Evolutionary conservation across 2,888 invertebrate species (phyloP), one percentile per base, ranked within the genome.

Genomic region (Orthosia gracilis): DNA sequence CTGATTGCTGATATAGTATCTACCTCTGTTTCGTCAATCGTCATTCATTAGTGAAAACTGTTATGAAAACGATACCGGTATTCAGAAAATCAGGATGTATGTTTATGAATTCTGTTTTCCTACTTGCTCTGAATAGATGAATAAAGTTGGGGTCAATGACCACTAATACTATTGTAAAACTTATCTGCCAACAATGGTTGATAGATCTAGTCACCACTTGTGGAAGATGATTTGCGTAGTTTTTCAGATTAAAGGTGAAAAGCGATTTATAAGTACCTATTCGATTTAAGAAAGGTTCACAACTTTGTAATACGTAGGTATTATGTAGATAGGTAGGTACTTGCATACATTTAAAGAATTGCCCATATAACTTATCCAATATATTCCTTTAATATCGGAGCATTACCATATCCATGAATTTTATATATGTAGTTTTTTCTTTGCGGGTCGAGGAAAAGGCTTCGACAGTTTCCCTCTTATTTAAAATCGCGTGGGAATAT

Each of bases 371-470:
- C 65, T 59, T 81, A 72, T 65, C 31, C 69, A 59, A 76, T 74
- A 72, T 80, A 78, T 82, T 80, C 62, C 70, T 80, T 73, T 84
- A 82, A 82, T 80, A 82, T 78, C 68, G 64, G n/a, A 59, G 54
- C 31, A 85, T 85, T 86, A 86, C 67, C 82, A 87, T 86, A 80
- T 76, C 76, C 67, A 86, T 87, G 86, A 86, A 83, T 87, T 83
- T 86, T 75, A 66, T 82, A 82, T 75, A 82, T 75, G 76, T 77
- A 67, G 69, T 76, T 80, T 65, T 76, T 76, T 64, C 68, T 59
- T 73, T 62, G 61, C 55, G 71, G 79, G 57, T 45, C 67, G 66
- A 57, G 31, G 64, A 61, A 75, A 71, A 75, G 68, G 72, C 70
- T 73, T 75, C 57, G 76, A 74, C 64, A 62, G 69, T 71, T 78